These are phyloP conservation scores for Peromyscus polionotus DNA, from an alignment of 2,113 vertebrate genomes.

Conservation along the genomic window DNA sequence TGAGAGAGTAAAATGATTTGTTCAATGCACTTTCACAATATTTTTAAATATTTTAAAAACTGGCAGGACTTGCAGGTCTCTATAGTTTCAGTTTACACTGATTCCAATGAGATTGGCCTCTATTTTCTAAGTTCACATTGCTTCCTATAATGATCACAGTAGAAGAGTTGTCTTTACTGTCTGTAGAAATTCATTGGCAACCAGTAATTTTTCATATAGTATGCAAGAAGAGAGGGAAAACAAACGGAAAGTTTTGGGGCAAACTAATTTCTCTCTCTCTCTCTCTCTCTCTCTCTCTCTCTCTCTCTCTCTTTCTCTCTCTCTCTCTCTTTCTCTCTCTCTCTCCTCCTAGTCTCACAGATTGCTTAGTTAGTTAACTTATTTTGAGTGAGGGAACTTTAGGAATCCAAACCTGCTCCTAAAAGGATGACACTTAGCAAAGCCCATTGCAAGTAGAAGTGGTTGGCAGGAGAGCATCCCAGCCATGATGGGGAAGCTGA, in stretches of 20 bases:
- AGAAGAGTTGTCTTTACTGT: background rate
- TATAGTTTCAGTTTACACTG: too few species aligned
- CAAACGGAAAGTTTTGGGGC: background rate
- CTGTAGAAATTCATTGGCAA: background rate
- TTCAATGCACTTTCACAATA: conserved; percentile 8
- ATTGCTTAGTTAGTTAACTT: conserved; percentile 13
- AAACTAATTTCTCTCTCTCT: background rate
- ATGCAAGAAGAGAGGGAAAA: background rate
- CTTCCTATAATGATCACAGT: conserved; percentile 6
- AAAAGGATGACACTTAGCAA: background rate
- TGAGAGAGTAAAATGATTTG: background rate
- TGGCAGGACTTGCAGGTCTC: background rate
- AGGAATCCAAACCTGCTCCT: background rate
- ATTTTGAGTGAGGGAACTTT: background rate
- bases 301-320: background rate
- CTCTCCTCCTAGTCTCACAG: background rate
- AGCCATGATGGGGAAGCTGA: background rate
- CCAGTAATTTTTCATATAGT: background rate
- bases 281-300: too few species aligned
- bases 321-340: background rate
- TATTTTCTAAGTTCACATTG: background rate
- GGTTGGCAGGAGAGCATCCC: background rate
- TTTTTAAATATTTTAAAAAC: background rate
- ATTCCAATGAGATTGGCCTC: background rate
- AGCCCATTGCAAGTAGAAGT: background rate